Evolutionary conservation across 2,113 vertebrate species (phyloP).

Genomic region (Python bivittatus): DNA sequence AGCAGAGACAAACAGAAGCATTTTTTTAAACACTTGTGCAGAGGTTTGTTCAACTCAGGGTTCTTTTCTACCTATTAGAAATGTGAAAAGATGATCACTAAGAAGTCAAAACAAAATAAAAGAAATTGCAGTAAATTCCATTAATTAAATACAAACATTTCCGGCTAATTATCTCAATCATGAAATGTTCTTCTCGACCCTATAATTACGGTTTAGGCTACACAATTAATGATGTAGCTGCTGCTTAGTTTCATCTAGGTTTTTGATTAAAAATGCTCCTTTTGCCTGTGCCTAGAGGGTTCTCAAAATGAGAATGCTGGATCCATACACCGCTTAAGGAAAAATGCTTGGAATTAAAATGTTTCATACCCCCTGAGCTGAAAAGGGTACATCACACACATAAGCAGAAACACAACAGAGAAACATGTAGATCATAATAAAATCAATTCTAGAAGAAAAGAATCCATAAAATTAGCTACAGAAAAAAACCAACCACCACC

Average conservation of each 20-base stretch:
- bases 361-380: neutral
- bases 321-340: conserved; percentile 33
- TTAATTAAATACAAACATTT: conserved; percentile 69
- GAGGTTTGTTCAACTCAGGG: conserved; percentile 59
- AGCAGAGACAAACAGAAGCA: conserved; percentile 74
- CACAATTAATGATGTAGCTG: conserved; percentile 62
- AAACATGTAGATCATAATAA: neutral
- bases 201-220: conserved; percentile 61
- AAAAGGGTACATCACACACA: neutral
- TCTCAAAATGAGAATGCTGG: conserved; percentile 57
- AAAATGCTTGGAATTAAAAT: neutral
- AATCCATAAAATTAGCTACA: neutral
- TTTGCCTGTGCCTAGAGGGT: conserved; percentile 61
- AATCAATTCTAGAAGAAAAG: neutral
- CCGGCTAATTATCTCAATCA: conserved; percentile 71
- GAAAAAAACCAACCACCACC: neutral
- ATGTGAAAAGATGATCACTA: conserved; percentile 58
- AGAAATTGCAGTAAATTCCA: conserved; percentile 69
- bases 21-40: conserved; percentile 68
- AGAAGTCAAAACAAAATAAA: conserved; percentile 66
- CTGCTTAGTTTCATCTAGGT: conserved; percentile 49
- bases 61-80: conserved; percentile 60
- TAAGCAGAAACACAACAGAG: too few relatives aligned
- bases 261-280: conserved; percentile 63
- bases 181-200: conserved; percentile 63